Percentiles rank a stretch among this genome's conserved stretches.
phyloP scores from a whole-genome alignment of 2,797 vertebrate species.

The Steatocranus sp. region DNA sequence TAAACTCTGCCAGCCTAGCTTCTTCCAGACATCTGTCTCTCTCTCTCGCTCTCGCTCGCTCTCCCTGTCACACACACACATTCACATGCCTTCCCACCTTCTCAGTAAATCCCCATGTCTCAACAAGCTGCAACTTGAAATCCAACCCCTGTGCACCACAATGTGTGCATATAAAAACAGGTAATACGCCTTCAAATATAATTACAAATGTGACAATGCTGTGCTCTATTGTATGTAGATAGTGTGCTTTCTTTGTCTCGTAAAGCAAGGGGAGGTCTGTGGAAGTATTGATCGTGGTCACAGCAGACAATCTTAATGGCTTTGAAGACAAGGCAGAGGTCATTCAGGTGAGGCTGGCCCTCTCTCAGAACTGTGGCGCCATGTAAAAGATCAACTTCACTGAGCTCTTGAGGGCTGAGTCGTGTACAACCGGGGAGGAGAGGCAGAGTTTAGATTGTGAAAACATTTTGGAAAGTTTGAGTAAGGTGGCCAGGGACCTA shows the following conservation, averaged over 20 bases:
- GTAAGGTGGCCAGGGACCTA: constrained; percentile 49
- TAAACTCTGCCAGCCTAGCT: constrained; percentile 36
- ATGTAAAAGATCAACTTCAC: not conserved
- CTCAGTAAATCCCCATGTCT: constrained; percentile 16
- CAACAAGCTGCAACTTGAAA: constrained; percentile 27
- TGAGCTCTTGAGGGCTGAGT: not conserved
- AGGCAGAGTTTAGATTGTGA: constrained; percentile 3
- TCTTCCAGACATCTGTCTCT: constrained; percentile 53
- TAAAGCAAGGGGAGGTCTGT: constrained; percentile 7
- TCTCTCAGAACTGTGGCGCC: constrained; percentile 18
- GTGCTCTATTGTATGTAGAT: not conserved
- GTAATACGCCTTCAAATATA: not conserved
- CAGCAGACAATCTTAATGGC: not conserved
- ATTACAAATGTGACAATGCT: constrained; percentile 2
- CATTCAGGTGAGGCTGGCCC: constrained; percentile 30
- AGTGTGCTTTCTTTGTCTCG: not conserved
- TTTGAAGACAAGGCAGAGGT: not conserved
- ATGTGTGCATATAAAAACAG: constrained; percentile 16
- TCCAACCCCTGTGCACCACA: not conserved
- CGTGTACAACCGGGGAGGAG: not conserved
- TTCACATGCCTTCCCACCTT: constrained; percentile 1
- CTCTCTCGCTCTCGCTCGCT: not conserved
- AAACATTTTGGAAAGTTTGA: constrained; percentile 64
- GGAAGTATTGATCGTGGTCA: not conserved
- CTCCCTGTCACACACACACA: not conserved